Base-by-base conservation (phyloP, 2,888 invertebrate species). In the Drosophila atripex region DNA sequence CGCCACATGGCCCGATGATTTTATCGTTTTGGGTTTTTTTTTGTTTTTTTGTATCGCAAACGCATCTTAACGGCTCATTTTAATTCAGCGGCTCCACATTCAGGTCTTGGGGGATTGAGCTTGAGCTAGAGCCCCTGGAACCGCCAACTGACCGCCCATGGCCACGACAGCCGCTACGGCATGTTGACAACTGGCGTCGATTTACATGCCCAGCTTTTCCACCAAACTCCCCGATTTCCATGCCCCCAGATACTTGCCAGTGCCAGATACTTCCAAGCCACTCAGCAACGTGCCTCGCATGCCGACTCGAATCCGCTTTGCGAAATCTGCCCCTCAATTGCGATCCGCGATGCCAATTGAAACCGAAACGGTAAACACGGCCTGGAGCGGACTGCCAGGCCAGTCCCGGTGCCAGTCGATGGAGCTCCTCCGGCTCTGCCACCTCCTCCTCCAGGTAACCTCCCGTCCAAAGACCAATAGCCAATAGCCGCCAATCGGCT, bases 101-200 rank as follows among this genome's bases (percentile, higher is more conserved):
- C 32, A 35, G 35, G 53, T 18, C 54, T 25, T 25, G 14, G 4
- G 16, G 58, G 14, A 41, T 30, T 30, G n/a, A n/a, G 56, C 39
- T 50, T n/a, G 38, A 14, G 38, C 14, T 3, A 12, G 14, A 12
- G 14, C 38, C n/a, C 7, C 14, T 25, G 47, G 25, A 16, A 11
- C 38, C 7, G 12, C 28, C 51, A 32, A 28, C 30, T 14, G 57
- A 52, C 51, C 69, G 69, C 60, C 68, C 68, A 68, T 68, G 68
- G 63, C 68, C 68, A 65, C 46, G 56, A 54, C 57, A 23, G 21
- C 28, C 21, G 43, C 49, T 35, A 25, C 35, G 11, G 76, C 75
- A 68, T 39, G 69, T 79, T 79, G 79, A 78, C 82, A 79, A 58
- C 73, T 71, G 76, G 75, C 84, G 78, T 77, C 80, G 74, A 76